Conservation (phyloP, 2,113 vertebrate genomes). For the Ammodytes marinus region DNA sequence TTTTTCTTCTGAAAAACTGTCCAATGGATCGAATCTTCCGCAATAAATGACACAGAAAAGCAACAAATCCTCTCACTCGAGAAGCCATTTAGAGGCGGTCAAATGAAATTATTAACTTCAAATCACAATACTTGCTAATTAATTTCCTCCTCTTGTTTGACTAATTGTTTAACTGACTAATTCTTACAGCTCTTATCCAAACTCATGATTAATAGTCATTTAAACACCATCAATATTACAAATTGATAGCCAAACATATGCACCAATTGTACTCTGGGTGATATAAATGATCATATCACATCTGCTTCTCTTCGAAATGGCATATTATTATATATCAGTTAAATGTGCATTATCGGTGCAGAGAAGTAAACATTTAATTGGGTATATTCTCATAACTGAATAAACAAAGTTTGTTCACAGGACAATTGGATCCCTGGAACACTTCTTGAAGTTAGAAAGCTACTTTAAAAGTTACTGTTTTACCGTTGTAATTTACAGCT, state of each 20-base stretch:
- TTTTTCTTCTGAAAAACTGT: background rate
- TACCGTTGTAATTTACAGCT: no score
- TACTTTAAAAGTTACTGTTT: no score
- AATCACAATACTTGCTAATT: constrained; percentile 2
- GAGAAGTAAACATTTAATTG: no score
- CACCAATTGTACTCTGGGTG: background rate
- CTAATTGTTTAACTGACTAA: constrained; percentile 10
- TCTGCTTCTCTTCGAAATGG: constrained; percentile 18
- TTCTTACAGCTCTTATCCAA: background rate
- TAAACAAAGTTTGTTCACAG: no score
- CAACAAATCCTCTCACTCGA: background rate
- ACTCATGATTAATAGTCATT: no score
- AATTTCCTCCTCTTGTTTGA: background rate
- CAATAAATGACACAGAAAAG: background rate
- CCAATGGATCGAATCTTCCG: background rate
- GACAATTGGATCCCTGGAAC: no score
- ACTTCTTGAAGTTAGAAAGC: no score
- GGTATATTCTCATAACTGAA: no score
- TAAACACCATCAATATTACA: no score
- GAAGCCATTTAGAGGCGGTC: no score
- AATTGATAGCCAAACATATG: background rate
- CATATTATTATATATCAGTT: constrained; percentile 1
- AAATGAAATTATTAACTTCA: background rate
- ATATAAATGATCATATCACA: constrained; percentile 2
- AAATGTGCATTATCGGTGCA: no score